Conservation (phyloP, 2,113 vertebrate genomes). For the Rhinopomastus cyanomelas region DNA sequence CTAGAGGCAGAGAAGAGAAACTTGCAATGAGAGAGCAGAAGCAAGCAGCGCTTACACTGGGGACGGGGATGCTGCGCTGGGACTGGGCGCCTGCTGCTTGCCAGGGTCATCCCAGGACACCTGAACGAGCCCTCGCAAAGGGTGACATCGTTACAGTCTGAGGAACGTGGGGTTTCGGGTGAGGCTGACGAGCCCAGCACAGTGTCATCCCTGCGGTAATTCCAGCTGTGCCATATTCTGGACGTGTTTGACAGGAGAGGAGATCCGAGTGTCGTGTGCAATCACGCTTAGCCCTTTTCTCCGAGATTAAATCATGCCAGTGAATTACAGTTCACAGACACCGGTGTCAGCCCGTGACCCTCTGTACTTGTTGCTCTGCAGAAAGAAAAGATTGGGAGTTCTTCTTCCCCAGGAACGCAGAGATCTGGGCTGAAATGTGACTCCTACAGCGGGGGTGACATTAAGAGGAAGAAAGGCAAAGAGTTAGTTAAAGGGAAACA, state of each 20-base stretch:
- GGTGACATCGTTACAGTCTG: neutral
- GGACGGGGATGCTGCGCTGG: neutral
- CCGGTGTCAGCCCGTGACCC: neutral
- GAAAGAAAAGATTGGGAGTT: neutral
- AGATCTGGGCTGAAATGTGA: neutral
- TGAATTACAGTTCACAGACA: neutral
- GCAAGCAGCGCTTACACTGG: neutral
- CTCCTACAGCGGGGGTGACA: neutral
- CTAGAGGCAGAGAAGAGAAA: no score
- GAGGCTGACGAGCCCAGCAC: fast-evolving
- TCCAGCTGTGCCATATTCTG: neutral
- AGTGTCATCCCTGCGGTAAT: neutral
- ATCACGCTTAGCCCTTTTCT: neutral
- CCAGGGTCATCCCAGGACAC: neutral
- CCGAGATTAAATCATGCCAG: neutral
- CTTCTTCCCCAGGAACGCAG: neutral
- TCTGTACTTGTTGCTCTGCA: neutral
- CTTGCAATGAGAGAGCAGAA: neutral
- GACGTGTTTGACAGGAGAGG: neutral
- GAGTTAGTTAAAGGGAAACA: neutral
- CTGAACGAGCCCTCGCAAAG: fast-evolving
- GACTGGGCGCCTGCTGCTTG: neutral
- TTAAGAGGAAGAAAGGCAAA: neutral
- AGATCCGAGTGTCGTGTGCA: neutral
- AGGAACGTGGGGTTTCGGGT: fast-evolving